phyloP scores from a whole-genome alignment of 92 coral and sea anemone species.

The Phenganax stokvisi region DNA sequence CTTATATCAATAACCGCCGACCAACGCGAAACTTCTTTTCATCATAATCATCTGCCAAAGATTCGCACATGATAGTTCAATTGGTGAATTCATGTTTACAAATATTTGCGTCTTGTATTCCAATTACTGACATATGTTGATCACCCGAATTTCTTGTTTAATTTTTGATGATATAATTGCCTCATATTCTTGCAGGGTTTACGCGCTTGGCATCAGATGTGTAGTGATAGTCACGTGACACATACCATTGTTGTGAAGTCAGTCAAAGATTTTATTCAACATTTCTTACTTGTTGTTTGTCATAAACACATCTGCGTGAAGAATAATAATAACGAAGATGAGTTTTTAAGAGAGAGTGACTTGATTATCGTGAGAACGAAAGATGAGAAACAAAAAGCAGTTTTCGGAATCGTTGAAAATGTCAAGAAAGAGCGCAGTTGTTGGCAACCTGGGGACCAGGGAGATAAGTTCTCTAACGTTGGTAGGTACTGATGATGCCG shows the following conservation, averaged over 20 bases:
- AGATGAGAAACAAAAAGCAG: neutral
- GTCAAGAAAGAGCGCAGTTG: neutral
- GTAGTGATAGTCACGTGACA: neutral
- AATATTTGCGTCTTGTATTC: too few species aligned
- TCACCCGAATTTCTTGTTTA: neutral
- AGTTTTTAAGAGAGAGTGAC: slow-evolving; percentile 10
- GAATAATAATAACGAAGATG: neutral
- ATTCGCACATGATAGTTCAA: too few species aligned
- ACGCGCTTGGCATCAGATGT: slow-evolving; percentile 11
- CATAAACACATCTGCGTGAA: neutral
- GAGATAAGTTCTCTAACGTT: neutral
- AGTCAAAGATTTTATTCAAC: neutral
- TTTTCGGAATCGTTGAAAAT: slow-evolving; percentile 8
- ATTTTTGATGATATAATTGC: neutral
- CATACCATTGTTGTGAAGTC: slow-evolving; percentile 20
- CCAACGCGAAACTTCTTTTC: neutral
- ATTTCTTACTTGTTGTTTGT: slow-evolving; percentile 19
- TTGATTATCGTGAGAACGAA: slow-evolving; percentile 11
- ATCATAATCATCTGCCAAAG: neutral
- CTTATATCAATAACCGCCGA: too few species aligned
- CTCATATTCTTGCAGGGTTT: slow-evolving; percentile 1
- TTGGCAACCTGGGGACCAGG: slow-evolving; percentile 35
- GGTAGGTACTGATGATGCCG: neutral
- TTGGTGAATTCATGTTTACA: too few species aligned
- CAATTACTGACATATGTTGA: too few species aligned